A percentile compares a stretch with the other conserved stretches of the same genome.
phyloP scores from a whole-genome alignment of 2,888 invertebrate species.

The Elaeidobius kamerunicus region DNA sequence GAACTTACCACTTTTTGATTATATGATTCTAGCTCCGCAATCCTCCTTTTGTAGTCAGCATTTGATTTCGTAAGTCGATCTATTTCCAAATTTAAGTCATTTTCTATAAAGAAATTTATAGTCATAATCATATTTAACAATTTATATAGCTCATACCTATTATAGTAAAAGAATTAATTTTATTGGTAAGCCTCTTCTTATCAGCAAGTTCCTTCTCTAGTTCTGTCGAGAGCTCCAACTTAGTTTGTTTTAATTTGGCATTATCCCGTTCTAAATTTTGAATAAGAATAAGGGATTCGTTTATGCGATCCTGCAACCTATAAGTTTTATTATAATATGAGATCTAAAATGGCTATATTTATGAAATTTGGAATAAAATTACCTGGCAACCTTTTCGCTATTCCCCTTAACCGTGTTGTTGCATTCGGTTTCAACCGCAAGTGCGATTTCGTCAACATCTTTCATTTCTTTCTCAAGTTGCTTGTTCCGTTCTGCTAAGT shows the following conservation, averaged over 20 bases:
- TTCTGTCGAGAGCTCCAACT: slow-evolving; percentile 51
- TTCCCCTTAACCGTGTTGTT: slow-evolving; percentile 65
- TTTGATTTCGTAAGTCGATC: slow-evolving; percentile 50
- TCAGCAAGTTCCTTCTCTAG: slow-evolving; percentile 54
- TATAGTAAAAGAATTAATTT: slow-evolving; percentile 58
- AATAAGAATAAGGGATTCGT: slow-evolving; percentile 50
- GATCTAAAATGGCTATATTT: no score
- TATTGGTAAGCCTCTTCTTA: slow-evolving; percentile 56
- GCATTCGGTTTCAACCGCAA: slow-evolving; percentile 74
- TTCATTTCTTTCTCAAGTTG: slow-evolving; percentile 66
- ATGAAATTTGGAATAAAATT: slow-evolving; percentile 11
- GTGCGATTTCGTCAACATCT: slow-evolving; percentile 70
- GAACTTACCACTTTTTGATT: background rate
- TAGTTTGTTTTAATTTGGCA: slow-evolving; percentile 49
- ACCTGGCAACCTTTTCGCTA: slow-evolving; percentile 52
- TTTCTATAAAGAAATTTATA: slow-evolving; percentile 46
- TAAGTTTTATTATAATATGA: no score
- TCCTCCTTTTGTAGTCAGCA: slow-evolving; percentile 49
- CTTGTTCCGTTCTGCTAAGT: slow-evolving; percentile 71
- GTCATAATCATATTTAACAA: background rate
- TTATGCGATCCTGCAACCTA: slow-evolving; percentile 51
- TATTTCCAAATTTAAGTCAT: slow-evolving; percentile 54
- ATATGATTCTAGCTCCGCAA: slow-evolving; percentile 49
- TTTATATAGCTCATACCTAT: no score
- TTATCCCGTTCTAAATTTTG: slow-evolving; percentile 52